Evolutionary conservation across 1,140 invertebrate genomes (phyloP).

Genomic region (Galleria mellonella): DNA sequence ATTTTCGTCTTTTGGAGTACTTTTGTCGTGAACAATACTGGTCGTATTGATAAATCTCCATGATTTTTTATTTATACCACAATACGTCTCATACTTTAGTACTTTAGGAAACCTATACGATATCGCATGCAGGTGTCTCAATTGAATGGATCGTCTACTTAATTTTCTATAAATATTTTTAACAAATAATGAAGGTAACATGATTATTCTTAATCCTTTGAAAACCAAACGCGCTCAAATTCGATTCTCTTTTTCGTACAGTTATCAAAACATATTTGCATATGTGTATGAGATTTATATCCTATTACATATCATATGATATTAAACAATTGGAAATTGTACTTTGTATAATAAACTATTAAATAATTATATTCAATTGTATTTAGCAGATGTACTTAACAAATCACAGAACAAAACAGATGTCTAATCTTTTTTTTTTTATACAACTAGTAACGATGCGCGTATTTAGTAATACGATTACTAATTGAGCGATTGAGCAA

Average conservation of each 20-base stretch:
- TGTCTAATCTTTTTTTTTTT: too few relatives aligned
- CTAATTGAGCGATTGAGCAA: too few relatives aligned
- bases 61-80: constrained; percentile 6
- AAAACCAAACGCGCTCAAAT: neutral
- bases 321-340: too few relatives aligned
- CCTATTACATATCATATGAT: too few relatives aligned
- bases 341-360: too few relatives aligned
- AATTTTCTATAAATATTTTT: constrained; percentile 53
- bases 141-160: constrained; percentile 30
- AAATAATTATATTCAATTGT: too few relatives aligned
- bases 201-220: constrained; percentile 25
- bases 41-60: constrained; percentile 36
- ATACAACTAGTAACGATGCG: too few relatives aligned
- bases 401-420: too few relatives aligned
- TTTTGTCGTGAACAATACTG: constrained; percentile 37
- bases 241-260: neutral
- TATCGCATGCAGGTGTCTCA: constrained; percentile 32
- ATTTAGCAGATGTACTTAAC: too few relatives aligned
- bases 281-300: too few relatives aligned
- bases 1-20: constrained; percentile 25
- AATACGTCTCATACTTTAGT: constrained; percentile 12
- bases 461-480: too few relatives aligned
- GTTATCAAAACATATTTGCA: neutral
- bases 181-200: constrained; percentile 42
- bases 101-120: constrained; percentile 17